A percentile compares a stretch with the other conserved stretches of the same genome.
Evolutionary conservation across 2,888 invertebrate species (phyloP).

Genomic region (Gisinianus flammeolus): DNA sequence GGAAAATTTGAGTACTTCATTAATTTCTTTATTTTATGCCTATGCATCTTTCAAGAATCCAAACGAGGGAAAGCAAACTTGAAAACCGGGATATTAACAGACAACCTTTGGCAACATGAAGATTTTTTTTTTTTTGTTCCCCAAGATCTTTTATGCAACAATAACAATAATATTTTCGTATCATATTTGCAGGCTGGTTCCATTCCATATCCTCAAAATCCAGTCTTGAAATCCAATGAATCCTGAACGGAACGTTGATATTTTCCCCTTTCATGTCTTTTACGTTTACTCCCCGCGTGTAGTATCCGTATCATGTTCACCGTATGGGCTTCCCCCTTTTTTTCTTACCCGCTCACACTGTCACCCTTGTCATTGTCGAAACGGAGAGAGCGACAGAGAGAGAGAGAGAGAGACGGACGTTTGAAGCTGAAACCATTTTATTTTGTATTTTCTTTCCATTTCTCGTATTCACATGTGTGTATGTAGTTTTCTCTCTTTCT

Average conservation of each 20-base stretch:
- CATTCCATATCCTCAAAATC: not conserved
- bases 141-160: not conserved
- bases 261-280: not conserved
- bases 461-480: not conserved
- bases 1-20: not conserved
- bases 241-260: too few relatives aligned
- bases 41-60: not conserved
- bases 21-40: not conserved
- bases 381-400: not conserved
- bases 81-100: not conserved
- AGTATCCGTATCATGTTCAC: conserved; percentile 1
- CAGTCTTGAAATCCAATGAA: not conserved
- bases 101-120: not conserved
- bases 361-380: not conserved
- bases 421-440: not conserved
- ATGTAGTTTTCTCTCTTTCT: not conserved
- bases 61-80: not conserved
- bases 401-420: not conserved
- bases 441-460: not conserved
- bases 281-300: not conserved
- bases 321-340: not conserved
- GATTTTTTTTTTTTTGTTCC: not conserved
- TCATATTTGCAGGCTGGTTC: conserved; percentile 15
- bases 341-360: not conserved
- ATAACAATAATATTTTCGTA: conserved; percentile 24